These are phyloP conservation scores for Thereva nobilitata DNA, from an alignment of 2,888 invertebrate genomes.

Conservation along the genomic window DNA sequence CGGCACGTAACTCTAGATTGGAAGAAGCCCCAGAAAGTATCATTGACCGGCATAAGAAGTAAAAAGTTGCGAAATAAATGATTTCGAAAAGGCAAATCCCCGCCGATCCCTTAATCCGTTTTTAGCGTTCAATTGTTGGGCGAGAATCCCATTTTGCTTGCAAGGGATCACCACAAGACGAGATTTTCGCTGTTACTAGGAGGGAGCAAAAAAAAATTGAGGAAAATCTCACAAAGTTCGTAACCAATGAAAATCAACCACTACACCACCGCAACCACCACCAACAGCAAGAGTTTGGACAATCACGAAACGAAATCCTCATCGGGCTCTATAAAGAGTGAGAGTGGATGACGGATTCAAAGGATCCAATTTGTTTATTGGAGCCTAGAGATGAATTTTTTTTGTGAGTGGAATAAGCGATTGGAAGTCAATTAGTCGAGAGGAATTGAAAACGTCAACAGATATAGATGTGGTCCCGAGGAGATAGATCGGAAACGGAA, in stretches of 20 bases:
- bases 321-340: not conserved
- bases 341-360: not conserved
- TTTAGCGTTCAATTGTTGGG: constrained; percentile 28
- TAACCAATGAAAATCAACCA: constrained; percentile 8
- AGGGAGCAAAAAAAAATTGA: constrained; percentile 10
- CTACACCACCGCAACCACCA: too few species aligned
- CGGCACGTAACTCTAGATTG: constrained; percentile 1
- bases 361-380: constrained; percentile 29
- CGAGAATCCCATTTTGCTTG: constrained; percentile 7
- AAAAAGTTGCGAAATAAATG: constrained; percentile 20
- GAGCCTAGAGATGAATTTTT: constrained; percentile 6
- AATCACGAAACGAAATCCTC: constrained; percentile 20
- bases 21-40: constrained; percentile 16
- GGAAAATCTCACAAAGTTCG: constrained; percentile 22
- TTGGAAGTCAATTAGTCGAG: constrained; percentile 31
- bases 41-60: not conserved
- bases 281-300: constrained; percentile 6
- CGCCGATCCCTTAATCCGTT: constrained; percentile 30
- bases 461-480: constrained; percentile 11
- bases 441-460: constrained; percentile 33
- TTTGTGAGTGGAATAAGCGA: constrained; percentile 11
- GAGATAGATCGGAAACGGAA: constrained; percentile 22
- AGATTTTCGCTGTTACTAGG: constrained; percentile 8
- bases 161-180: not conserved
- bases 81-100: constrained; percentile 15